These are phyloP conservation scores for Monopterus albus DNA, from an alignment of 2,113 vertebrate genomes.

Conservation along the genomic window DNA sequence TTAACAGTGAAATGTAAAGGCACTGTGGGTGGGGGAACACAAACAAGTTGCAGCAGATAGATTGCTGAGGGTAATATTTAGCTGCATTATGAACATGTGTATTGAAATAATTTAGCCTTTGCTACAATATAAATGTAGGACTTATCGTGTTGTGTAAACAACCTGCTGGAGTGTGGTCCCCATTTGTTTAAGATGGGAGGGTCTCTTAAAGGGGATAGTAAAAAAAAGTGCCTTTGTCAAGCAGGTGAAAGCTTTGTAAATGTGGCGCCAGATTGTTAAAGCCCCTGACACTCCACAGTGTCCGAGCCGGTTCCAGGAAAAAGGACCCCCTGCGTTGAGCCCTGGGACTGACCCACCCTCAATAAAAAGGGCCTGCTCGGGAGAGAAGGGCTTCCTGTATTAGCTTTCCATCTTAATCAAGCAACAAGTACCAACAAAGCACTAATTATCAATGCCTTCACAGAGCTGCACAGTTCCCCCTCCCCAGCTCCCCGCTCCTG, in stretches of 20 bases:
- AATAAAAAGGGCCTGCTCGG: slow-evolving; percentile 77
- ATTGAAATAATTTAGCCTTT: neutral
- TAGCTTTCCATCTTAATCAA: slow-evolving; percentile 85
- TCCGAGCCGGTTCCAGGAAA: slow-evolving; percentile 82
- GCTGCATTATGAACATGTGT: neutral
- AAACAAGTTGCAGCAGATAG: neutral
- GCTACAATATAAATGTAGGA: neutral
- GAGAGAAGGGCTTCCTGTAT: slow-evolving; percentile 83
- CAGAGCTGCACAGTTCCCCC: slow-evolving; percentile 67
- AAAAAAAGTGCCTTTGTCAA: slow-evolving; percentile 80
- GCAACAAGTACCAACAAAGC: slow-evolving; percentile 84
- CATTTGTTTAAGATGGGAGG: slow-evolving; percentile 45
- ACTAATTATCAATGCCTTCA: slow-evolving; percentile 84
- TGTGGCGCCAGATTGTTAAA: slow-evolving; percentile 86
- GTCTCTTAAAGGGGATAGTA: slow-evolving; percentile 51
- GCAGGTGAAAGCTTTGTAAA: slow-evolving; percentile 87
- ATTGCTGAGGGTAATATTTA: no score
- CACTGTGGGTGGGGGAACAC: neutral
- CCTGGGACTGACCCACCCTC: slow-evolving; percentile 83
- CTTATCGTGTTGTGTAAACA: slow-evolving; percentile 34
- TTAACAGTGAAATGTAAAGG: slow-evolving; percentile 40
- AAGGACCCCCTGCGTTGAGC: slow-evolving; percentile 84
- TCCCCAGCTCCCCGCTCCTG: slow-evolving; percentile 30
- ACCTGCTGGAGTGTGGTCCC: slow-evolving; percentile 26
- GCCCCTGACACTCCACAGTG: slow-evolving; percentile 83